These are phyloP conservation scores for Proteles cristata DNA, from an alignment of 2,113 vertebrate genomes.

Conservation along the genomic window DNA sequence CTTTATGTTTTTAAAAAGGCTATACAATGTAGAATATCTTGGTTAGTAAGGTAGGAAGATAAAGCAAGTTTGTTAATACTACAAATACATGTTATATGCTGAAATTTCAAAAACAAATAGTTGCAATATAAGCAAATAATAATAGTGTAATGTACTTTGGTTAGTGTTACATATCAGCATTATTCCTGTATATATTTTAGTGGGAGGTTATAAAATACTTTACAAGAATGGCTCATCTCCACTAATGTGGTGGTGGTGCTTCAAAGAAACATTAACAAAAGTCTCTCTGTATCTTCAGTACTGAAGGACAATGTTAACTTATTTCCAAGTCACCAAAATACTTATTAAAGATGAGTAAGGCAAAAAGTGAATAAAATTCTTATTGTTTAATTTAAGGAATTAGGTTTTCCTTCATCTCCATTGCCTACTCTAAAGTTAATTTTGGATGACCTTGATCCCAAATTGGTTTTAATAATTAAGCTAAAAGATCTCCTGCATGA, in stretches of 20 bases:
- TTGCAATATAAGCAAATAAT: conserved; percentile 51
- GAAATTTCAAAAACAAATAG: conserved; percentile 7
- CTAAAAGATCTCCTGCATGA: neutral
- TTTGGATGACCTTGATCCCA: conserved; percentile 8
- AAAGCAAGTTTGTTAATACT: conserved; percentile 28
- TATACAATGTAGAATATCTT: conserved; percentile 48
- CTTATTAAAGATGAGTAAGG: conserved; percentile 41
- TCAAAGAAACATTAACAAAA: conserved; percentile 70
- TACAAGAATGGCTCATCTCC: conserved; percentile 62
- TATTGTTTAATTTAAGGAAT: neutral
- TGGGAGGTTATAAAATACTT: conserved; percentile 57
- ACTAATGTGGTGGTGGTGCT: neutral
- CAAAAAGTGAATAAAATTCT: conserved; percentile 35
- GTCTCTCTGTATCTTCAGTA: conserved; percentile 39
- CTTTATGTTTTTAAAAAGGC: neutral
- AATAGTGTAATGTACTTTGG: conserved; percentile 14
- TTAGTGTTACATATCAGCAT: neutral
- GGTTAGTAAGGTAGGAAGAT: neutral
- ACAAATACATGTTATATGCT: neutral
- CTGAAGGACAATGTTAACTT: conserved; percentile 58
- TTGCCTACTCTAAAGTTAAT: neutral
- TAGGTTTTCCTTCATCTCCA: neutral
- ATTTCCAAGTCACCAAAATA: conserved; percentile 49
- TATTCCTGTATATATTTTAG: conserved; percentile 56
- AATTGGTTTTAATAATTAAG: conserved; percentile 51